Conservation (phyloP, 2,113 vertebrate species). For the Atherinomorus stipes region DNA sequence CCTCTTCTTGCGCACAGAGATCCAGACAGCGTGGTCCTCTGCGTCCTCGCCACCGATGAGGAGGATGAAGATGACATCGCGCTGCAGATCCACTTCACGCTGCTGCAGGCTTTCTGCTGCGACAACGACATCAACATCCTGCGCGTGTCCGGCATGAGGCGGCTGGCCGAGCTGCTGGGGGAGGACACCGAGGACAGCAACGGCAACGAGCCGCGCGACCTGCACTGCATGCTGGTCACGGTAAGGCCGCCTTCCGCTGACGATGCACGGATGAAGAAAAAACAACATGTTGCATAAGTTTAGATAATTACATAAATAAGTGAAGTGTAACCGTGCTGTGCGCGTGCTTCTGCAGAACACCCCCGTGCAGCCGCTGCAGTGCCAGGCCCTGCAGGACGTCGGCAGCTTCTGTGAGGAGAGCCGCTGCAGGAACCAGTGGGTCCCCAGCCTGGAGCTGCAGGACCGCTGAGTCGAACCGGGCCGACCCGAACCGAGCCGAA, state of each 20-base stretch:
- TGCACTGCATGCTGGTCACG: slow-evolving; percentile 95
- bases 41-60: slow-evolving; percentile 89
- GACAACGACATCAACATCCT: slow-evolving; percentile 93
- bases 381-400: slow-evolving; percentile 86
- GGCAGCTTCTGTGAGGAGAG: slow-evolving; percentile 91
- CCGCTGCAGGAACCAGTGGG: slow-evolving; percentile 91
- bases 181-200: slow-evolving; percentile 70
- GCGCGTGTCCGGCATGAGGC: slow-evolving; percentile 87
- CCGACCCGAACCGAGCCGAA: not conserved
- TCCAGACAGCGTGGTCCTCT: slow-evolving; percentile 93
- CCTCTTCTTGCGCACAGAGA: slow-evolving; percentile 78
- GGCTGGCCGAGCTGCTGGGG: slow-evolving; percentile 85
- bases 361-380: slow-evolving; percentile 87
- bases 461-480: slow-evolving; percentile 82
- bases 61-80: slow-evolving; percentile 90
- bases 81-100: slow-evolving; percentile 95
- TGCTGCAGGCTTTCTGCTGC: slow-evolving; percentile 94
- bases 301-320: not conserved
- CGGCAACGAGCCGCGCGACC: slow-evolving; percentile 87
- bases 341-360: slow-evolving; percentile 79
- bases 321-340: slow-evolving; percentile 2
- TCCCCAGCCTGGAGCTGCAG: slow-evolving; percentile 87
- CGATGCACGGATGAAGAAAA: not conserved
- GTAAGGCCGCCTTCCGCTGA: slow-evolving; percentile 74
- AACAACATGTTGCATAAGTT: not conserved